A percentile compares a stretch with the other conserved stretches of the same genome.
phyloP scores from a whole-genome alignment of 2,797 vertebrate species.

The Hippoglossus hippoglossus region DNA sequence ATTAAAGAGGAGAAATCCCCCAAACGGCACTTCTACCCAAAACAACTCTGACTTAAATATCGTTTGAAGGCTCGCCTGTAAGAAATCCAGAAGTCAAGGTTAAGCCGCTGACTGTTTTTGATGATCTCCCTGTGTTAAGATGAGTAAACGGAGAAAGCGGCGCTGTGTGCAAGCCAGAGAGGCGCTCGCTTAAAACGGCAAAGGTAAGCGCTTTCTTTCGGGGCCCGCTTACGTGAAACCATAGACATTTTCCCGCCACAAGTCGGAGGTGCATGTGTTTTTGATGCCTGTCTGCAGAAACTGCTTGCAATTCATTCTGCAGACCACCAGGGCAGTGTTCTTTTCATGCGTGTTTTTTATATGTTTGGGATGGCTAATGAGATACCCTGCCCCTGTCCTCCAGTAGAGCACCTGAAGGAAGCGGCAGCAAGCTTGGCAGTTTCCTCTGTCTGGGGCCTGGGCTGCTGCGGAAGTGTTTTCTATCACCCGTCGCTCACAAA shows the following conservation, averaged over 20 bases:
- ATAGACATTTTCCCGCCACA: conserved; percentile 35
- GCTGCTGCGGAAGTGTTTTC: too few relatives aligned
- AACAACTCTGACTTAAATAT: conserved; percentile 48
- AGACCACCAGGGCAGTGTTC: conserved; percentile 51
- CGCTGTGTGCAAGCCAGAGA: conserved; percentile 18
- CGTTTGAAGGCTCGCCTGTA: conserved; percentile 47
- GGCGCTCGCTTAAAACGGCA: conserved; percentile 9
- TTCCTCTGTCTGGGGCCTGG: conserved; percentile 37
- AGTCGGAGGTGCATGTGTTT: conserved; percentile 29
- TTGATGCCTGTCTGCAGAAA: conserved; percentile 32
- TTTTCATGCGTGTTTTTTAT: conserved; percentile 33
- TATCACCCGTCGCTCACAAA: conserved; percentile 52
- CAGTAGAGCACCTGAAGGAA: conserved; percentile 44
- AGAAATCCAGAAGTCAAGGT: conserved; percentile 47
- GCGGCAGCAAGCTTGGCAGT: conserved; percentile 30
- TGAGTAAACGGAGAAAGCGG: conserved; percentile 34
- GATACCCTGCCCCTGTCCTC: conserved; percentile 32
- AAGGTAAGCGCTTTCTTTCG: conserved; percentile 50
- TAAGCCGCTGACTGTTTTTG: conserved; percentile 27
- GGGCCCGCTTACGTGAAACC: conserved; percentile 12
- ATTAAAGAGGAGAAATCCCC: conserved; percentile 24
- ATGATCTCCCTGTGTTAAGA: conserved; percentile 4
- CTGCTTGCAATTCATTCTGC: conserved; percentile 26
- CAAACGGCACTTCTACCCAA: conserved; percentile 8
- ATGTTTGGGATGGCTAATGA: conserved; percentile 49